phyloP scores from a whole-genome alignment of 1,140 invertebrate species.

The Lepidotrigona ventralis region DNA sequence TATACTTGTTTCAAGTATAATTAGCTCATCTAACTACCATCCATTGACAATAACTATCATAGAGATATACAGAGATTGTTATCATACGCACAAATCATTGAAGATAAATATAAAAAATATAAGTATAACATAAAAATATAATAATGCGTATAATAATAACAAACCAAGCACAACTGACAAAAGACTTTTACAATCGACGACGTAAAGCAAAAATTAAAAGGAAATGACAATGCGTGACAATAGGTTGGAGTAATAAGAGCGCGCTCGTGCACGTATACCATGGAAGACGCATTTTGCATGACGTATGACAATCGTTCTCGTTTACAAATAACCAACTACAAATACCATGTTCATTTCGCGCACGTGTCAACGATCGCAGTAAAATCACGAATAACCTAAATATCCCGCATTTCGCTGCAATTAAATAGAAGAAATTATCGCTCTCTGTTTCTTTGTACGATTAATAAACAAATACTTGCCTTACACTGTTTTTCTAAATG shows the following conservation, averaged over 20 bases:
- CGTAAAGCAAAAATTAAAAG: neutral
- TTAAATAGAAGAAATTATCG: neutral
- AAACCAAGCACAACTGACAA: neutral
- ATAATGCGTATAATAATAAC: neutral
- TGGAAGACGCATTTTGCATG: too few species aligned
- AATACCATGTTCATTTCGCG: neutral
- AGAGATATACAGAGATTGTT: neutral
- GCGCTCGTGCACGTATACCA: neutral
- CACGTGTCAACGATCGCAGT: neutral
- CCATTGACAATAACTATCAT: neutral
- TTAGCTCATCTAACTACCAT: neutral
- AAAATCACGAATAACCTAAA: conserved; percentile 3
- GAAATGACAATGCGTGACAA: neutral
- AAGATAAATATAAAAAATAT: neutral
- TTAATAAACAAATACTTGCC: conserved; percentile 13
- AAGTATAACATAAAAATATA: too few species aligned
- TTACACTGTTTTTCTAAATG: neutral
- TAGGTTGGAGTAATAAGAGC: neutral
- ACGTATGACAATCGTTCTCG: neutral
- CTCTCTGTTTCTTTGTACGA: neutral
- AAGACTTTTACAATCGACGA: neutral
- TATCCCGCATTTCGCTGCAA: neutral
- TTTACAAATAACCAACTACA: neutral
- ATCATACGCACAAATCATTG: neutral
- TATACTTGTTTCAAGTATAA: neutral